Evolutionary conservation across 2,888 invertebrate species (phyloP).

Genomic region (Rutpela maculata): DNA sequence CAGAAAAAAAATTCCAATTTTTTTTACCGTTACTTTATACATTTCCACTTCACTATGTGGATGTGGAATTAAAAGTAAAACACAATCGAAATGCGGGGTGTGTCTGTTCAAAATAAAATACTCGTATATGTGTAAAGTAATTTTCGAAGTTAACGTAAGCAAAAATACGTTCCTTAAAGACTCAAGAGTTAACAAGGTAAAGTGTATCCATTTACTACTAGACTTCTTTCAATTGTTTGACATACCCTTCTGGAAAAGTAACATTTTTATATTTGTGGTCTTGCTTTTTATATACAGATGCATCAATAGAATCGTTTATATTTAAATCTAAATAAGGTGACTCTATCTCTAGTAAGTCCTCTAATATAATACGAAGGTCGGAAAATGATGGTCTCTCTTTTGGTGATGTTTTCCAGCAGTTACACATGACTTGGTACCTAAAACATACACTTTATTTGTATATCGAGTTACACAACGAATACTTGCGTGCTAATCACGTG

Average conservation of each 20-base stretch:
- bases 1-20: too few relatives aligned
- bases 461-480: too few relatives aligned
- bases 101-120: too few relatives aligned
- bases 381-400: slow-evolving; percentile 83
- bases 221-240: slow-evolving; percentile 22
- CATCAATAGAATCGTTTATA: slow-evolving; percentile 4
- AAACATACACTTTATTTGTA: slow-evolving; percentile 52
- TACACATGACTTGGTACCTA: slow-evolving; percentile 86
- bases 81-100: too few relatives aligned
- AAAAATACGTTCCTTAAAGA: too few relatives aligned
- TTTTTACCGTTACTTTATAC: too few relatives aligned
- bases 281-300: neutral
- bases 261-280: slow-evolving; percentile 26
- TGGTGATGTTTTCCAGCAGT: slow-evolving; percentile 84
- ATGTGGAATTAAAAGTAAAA: too few relatives aligned
- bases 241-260: slow-evolving; percentile 21
- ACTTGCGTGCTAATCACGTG: too few relatives aligned
- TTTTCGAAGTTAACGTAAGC: too few relatives aligned
- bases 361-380: slow-evolving; percentile 76
- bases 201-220: neutral
- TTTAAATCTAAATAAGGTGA: slow-evolving; percentile 61
- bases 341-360: slow-evolving; percentile 73
- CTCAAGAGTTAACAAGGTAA: too few relatives aligned
- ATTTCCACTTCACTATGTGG: too few relatives aligned
- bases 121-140: too few relatives aligned